Evolutionary conservation across 1,140 invertebrate genomes (phyloP), one percentile per base, ranked within the genome.

Genomic region (Fopius arisanus): DNA sequence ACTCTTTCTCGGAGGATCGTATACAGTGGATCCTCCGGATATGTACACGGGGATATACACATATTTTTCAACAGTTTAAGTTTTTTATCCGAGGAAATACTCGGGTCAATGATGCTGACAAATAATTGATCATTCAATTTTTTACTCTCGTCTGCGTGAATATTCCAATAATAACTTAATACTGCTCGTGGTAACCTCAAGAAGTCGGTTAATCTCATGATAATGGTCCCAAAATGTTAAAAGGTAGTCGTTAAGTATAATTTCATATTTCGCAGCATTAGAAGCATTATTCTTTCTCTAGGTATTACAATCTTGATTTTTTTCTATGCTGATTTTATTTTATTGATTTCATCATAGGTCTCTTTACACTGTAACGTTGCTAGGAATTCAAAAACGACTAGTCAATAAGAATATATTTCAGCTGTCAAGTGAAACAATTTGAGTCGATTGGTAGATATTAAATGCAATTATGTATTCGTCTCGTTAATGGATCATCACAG

Each of bases 211-310:
- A 74, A 78, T 81, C 75, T 78, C 77, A 79, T 81, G 78, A 80
- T 65, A 77, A 79, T 81, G 80, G 80, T 81, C 80, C 80, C 80
- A 59, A 78, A 81, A 79, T 78, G 73, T 80, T 80, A 78, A 78
- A 80, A 78, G 78, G 76, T 81, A 80, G 77, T 79, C 31, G 48
- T 72, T 65, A 66, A 63, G 28, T 71, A 26, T 16, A 72, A 51
- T 48, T 66, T 72, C 43, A 72, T 33, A 71, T 77, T 71, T 77
- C 74, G 73, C 62, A 40, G 28, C 51, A 21, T 48, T 74, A 29
- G 75, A 70, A 78, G 66, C 71, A 74, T 66, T 71, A 54, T 72
- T 73, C 63, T 71, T 37, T 74, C 19, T 51, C 62, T 23, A 19
- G 5, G 21, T 54, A 70, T 66, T 75, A 51, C 23, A 59, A 68